Evolutionary conservation across 1,140 invertebrate species (phyloP).

Genomic region (Saccostrea glomerata): DNA sequence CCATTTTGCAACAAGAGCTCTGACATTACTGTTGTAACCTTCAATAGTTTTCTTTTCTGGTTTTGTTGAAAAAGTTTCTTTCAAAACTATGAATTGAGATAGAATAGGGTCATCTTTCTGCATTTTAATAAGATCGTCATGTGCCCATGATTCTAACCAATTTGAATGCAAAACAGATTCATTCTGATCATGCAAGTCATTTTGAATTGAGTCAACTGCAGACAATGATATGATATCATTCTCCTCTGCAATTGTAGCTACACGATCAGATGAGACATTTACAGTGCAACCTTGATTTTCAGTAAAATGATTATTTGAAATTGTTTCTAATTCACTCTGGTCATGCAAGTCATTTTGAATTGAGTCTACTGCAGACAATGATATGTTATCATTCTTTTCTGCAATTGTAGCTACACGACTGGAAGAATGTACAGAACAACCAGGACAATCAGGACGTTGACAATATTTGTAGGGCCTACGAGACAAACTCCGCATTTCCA

Average conservation of each 20-base stretch:
- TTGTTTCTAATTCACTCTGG: background rate
- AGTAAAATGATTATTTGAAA: background rate
- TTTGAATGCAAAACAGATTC: background rate
- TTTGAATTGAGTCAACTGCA: background rate
- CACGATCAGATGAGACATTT: background rate
- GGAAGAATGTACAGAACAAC: background rate
- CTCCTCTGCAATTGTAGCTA: background rate
- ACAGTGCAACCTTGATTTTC: too few relatives aligned
- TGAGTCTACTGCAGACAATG: background rate
- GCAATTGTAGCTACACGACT: background rate
- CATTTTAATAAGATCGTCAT: slow-evolving; percentile 38
- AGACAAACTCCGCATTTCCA: background rate
- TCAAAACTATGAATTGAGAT: slow-evolving; percentile 39
- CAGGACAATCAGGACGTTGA: background rate
- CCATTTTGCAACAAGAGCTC: background rate
- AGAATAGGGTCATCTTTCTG: slow-evolving; percentile 44
- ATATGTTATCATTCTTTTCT: background rate
- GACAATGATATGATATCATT: background rate
- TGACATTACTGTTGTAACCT: background rate
- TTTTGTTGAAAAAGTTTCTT: slow-evolving; percentile 38
- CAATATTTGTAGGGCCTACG: background rate
- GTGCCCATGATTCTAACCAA: slow-evolving; percentile 48
- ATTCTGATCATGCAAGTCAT: background rate
- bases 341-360: background rate
- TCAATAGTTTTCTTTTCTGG: slow-evolving; percentile 5